Evolutionary conservation across 2,888 invertebrate species (phyloP).

Genomic region (Sphecodes monilicornis): DNA sequence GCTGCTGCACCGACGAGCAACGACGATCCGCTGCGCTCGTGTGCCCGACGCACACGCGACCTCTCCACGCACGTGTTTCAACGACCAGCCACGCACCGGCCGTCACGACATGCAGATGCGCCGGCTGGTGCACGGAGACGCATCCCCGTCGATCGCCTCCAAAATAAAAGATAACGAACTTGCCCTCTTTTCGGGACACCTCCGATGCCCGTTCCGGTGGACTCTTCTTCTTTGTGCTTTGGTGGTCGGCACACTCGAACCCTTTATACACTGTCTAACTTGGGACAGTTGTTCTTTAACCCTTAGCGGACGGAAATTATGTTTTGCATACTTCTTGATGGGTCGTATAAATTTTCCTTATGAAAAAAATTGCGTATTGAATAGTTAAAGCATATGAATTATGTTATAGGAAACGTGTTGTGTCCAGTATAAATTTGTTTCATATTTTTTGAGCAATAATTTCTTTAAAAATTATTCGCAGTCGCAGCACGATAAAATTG

Average conservation of each 20-base stretch:
- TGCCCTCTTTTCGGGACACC: conserved; percentile 35
- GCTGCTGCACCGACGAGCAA: not conserved
- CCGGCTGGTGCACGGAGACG: conserved; percentile 54
- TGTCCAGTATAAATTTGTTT: no score
- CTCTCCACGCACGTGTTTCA: conserved; percentile 48
- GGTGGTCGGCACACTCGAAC: not conserved
- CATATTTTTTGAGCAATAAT: no score
- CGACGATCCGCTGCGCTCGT: not conserved
- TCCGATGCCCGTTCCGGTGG: not conserved
- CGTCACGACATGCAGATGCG: conserved; percentile 43
- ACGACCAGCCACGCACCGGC: conserved; percentile 30
- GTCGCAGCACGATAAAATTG: no score
- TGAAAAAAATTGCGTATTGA: no score
- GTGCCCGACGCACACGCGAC: not conserved
- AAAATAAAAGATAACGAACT: conserved; percentile 13
- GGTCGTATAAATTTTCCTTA: no score
- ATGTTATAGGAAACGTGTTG: no score
- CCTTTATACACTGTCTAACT: not conserved
- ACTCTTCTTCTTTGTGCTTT: not conserved
- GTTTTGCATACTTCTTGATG: no score
- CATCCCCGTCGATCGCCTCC: conserved; percentile 32
- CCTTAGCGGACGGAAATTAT: no score
- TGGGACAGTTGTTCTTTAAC: no score
- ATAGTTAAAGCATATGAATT: no score
- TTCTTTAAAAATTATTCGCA: no score